Evolutionary conservation across 2,113 vertebrate species (phyloP).

Genomic region (Vanacampus margaritifer): DNA sequence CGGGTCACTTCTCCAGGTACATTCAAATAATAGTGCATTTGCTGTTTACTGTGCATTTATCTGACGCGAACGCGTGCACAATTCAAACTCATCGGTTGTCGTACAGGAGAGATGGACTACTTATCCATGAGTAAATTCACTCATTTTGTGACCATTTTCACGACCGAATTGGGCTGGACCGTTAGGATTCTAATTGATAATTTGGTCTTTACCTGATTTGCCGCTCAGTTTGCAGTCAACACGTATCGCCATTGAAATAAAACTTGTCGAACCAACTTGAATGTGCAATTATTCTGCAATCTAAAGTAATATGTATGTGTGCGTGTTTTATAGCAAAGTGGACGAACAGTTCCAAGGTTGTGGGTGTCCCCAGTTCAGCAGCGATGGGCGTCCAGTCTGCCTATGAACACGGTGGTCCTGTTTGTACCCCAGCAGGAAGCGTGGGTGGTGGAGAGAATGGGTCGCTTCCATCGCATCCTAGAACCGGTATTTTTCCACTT

Average conservation of each 20-base stretch:
- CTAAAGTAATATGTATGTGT: background rate
- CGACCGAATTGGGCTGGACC: background rate
- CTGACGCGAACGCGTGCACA: background rate
- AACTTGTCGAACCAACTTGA: background rate
- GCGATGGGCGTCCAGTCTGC: slow-evolving; percentile 80
- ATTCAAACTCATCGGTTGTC: background rate
- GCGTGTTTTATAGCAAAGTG: slow-evolving; percentile 52
- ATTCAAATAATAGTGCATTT: background rate
- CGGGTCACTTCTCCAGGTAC: slow-evolving; percentile 66
- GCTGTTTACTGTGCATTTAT: background rate
- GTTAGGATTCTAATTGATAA: background rate
- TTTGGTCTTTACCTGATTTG: background rate
- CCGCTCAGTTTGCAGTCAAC: background rate
- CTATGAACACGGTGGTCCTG: slow-evolving; percentile 88
- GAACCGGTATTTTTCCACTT: slow-evolving; percentile 76
- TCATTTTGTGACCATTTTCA: background rate
- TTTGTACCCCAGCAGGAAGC: slow-evolving; percentile 97
- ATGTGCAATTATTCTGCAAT: background rate
- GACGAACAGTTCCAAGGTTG: slow-evolving; percentile 41
- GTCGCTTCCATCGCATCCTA: slow-evolving; percentile 89
- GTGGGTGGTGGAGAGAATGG: slow-evolving; percentile 98
- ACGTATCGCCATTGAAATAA: background rate
- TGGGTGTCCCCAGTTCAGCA: slow-evolving; percentile 63
- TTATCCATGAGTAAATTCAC: background rate
- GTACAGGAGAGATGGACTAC: background rate